Evolutionary conservation across 2,113 vertebrate genomes (phyloP).

Genomic region (Erythrocercus mccallii): DNA sequence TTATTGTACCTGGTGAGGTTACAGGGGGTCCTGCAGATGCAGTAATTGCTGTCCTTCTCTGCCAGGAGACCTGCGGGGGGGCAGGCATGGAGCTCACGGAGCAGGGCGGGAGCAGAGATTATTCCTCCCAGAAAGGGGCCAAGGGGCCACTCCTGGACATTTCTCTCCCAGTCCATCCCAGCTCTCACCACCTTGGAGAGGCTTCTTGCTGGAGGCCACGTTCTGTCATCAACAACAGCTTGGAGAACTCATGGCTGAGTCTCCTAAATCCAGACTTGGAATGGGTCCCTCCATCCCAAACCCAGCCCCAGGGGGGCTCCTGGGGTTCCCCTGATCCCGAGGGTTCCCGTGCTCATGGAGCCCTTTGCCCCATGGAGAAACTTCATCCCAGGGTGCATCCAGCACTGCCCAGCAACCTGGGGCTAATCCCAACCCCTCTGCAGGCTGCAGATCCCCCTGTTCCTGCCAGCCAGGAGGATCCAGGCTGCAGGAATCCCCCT

Average conservation of each 20-base stretch:
- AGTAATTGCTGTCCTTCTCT: conserved; percentile 89
- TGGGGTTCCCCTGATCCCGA: fast-evolving
- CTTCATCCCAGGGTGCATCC: neutral
- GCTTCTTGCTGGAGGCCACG: neutral
- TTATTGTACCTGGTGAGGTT: conserved; percentile 98
- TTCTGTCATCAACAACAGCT: neutral
- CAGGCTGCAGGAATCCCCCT: neutral
- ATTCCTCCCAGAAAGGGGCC: neutral
- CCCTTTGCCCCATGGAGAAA: neutral
- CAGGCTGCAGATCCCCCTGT: neutral
- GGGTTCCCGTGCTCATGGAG: neutral
- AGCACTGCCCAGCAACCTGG: neutral
- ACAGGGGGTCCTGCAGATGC: conserved; percentile 93
- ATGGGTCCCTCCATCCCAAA: neutral
- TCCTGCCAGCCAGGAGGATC: neutral
- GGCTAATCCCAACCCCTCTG: neutral
- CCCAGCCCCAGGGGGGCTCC: neutral
- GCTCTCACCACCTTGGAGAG: no score
- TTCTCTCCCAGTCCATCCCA: neutral
- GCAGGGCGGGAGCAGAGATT: neutral
- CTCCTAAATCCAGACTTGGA: neutral
- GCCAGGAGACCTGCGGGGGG: conserved; percentile 83
- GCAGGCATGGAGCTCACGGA: neutral
- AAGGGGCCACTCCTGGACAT: neutral
- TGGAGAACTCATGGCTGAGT: fast-evolving